phyloP scores from a whole-genome alignment of 2,113 vertebrate genomes.

The Daboia siamensis region DNA sequence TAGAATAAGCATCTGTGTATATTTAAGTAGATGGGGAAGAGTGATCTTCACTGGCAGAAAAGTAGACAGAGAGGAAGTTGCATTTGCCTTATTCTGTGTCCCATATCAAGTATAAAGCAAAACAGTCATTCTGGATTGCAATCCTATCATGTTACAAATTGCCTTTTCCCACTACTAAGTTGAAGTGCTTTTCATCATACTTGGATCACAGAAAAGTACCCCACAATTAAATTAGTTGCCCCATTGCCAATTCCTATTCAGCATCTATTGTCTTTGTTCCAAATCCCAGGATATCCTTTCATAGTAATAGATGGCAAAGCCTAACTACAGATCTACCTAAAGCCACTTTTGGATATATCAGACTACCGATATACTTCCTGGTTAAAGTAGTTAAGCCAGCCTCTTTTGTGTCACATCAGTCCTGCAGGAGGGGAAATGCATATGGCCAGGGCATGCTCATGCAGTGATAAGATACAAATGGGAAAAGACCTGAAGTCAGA shows the following conservation, averaged over 20 bases:
- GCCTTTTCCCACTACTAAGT: not conserved
- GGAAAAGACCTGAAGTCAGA: not conserved
- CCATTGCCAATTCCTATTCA: not conserved
- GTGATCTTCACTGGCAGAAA: not conserved
- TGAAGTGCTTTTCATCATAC: not conserved
- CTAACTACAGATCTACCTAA: not conserved
- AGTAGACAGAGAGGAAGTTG: not conserved
- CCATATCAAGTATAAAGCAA: not conserved
- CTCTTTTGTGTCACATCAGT: not conserved
- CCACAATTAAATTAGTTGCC: not conserved
- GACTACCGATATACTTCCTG: no score
- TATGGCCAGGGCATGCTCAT: not conserved
- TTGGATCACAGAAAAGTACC: not conserved
- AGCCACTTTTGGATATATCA: not conserved
- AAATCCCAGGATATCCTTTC: not conserved
- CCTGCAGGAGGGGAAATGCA: not conserved
- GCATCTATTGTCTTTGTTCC: not conserved
- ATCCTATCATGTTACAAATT: not conserved
- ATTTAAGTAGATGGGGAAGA: constrained; percentile 26
- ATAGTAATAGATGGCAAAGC: not conserved
- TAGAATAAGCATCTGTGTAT: constrained; percentile 16
- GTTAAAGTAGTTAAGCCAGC: not conserved
- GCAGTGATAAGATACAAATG: not conserved
- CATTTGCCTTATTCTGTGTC: not conserved
- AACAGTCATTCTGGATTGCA: not conserved